These are phyloP conservation scores for Chaetodon auriga DNA, from an alignment of 2,113 vertebrate genomes.

Conservation along the genomic window DNA sequence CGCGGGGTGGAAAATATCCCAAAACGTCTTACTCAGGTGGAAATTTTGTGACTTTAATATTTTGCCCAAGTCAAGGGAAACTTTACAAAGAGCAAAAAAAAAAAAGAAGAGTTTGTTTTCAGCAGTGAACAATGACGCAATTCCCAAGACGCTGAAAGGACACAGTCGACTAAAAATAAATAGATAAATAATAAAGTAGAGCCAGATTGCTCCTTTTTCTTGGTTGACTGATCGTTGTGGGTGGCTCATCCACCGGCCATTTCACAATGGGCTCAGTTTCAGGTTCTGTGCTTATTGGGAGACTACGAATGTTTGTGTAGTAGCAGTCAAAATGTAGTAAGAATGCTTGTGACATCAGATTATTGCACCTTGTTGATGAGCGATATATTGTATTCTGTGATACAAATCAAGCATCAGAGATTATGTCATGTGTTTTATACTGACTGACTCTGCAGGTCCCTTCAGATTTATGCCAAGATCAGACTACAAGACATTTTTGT, in stretches of 20 bases:
- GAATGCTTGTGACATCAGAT: neutral
- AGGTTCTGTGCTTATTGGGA: neutral
- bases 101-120: neutral
- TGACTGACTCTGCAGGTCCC: no score
- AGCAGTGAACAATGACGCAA: neutral
- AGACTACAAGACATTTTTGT: no score
- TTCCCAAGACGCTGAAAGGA: neutral
- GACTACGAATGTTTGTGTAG: neutral
- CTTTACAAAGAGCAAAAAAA: neutral
- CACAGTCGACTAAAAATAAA: conserved; percentile 1
- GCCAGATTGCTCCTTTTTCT: conserved; percentile 26
- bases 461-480: no score
- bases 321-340: neutral
- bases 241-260: conserved; percentile 1
- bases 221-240: neutral
- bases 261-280: neutral
- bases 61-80: neutral
- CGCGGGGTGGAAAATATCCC: conserved; percentile 5
- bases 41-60: conserved; percentile 7
- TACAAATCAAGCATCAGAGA: neutral
- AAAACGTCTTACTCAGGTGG: neutral
- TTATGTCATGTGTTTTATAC: neutral
- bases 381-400: neutral
- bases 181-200: neutral
- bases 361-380: no score